Evolutionary conservation across 1,140 invertebrate genomes (phyloP).

Genomic region (Nasonia giraulti): DNA sequence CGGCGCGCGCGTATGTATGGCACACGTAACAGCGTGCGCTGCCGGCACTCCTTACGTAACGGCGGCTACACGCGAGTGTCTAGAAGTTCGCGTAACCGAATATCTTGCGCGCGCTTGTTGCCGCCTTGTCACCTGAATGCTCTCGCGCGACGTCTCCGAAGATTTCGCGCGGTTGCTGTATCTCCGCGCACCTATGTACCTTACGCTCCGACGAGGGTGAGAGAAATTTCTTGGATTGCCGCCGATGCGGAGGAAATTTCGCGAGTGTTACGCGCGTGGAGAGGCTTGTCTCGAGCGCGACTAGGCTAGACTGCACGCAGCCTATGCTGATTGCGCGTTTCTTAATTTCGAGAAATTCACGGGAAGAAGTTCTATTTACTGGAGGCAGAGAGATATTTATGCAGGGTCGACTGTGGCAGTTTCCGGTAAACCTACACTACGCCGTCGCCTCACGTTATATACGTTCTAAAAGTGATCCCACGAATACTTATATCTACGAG

Average conservation of each 20-base stretch:
- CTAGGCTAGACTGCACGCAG: no score
- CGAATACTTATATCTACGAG: constrained; percentile 15
- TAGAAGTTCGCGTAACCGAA: constrained; percentile 51
- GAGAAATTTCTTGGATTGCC: constrained; percentile 3
- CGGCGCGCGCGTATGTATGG: neutral
- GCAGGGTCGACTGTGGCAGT: neutral
- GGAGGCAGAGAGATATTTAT: neutral
- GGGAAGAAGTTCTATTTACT: neutral
- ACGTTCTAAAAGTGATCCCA: constrained; percentile 14
- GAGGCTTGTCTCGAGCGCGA: no score
- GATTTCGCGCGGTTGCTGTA: neutral
- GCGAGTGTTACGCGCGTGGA: no score
- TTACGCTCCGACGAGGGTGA: neutral
- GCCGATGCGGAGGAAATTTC: neutral
- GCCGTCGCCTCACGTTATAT: neutral
- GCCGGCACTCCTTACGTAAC: constrained; percentile 40
- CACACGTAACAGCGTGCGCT: constrained; percentile 17
- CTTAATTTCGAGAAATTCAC: no score
- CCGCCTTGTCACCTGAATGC: neutral
- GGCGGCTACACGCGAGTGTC: constrained; percentile 41
- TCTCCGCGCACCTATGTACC: neutral
- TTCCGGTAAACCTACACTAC: constrained; percentile 5
- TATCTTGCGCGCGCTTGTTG: constrained; percentile 41
- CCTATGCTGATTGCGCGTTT: no score
- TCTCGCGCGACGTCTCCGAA: neutral